phyloP scores from a whole-genome alignment of 2,113 vertebrate species.

The Pelusios castaneus region DNA sequence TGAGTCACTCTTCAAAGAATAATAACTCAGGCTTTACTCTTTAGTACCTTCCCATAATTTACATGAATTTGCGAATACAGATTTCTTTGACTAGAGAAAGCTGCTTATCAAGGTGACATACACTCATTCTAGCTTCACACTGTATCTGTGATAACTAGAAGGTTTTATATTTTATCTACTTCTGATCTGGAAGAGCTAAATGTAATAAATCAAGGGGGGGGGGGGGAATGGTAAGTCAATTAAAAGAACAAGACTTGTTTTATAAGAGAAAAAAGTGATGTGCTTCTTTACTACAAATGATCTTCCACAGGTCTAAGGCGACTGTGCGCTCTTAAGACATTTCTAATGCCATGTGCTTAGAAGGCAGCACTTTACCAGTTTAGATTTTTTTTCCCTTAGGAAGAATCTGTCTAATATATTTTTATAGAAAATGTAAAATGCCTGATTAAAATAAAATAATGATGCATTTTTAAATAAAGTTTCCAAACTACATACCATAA shows the following conservation, averaged over 20 bases:
- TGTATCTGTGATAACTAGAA: conserved; percentile 45
- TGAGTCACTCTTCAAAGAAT: conserved; percentile 52
- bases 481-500: neutral
- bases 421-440: neutral
- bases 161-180: conserved; percentile 51
- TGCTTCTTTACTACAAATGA: neutral
- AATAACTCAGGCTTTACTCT: conserved; percentile 44
- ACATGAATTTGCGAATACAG: conserved; percentile 58
- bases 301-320: conserved; percentile 1
- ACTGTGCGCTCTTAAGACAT: neutral
- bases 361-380: neutral
- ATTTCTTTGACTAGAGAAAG: conserved; percentile 43
- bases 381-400: neutral
- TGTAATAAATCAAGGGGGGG: conserved; percentile 59
- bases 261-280: neutral
- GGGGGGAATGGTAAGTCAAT: no score
- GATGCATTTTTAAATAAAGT: neutral
- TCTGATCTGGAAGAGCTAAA: conserved; percentile 27
- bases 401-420: neutral
- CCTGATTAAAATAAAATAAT: neutral
- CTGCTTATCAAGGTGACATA: conserved; percentile 61
- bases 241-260: conserved; percentile 40
- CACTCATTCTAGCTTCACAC: conserved; percentile 22
- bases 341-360: neutral
- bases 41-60: conserved; percentile 48